These are phyloP conservation scores for Ascidia mentula DNA, from an alignment of 23 tunicate species.

Conservation along the genomic window DNA sequence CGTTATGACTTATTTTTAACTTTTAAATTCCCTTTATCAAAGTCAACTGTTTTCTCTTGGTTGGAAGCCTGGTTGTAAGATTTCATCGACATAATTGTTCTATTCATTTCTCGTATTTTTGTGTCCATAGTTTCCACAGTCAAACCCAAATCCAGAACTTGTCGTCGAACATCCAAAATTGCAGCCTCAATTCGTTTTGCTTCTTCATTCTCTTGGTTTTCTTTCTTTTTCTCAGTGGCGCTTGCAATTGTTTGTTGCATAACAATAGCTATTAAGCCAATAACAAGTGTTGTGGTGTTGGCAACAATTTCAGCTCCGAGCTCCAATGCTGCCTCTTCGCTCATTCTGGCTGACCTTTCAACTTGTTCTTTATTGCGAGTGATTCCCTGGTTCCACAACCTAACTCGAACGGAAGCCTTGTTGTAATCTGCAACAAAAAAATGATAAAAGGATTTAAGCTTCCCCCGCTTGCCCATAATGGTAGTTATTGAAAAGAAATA, in stretches of 20 bases:
- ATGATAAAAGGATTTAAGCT: not conserved
- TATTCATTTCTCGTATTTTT: conserved; percentile 50
- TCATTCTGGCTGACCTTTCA: conserved; percentile 72
- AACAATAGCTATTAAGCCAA: conserved; percentile 70
- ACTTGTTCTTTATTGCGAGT: conserved; percentile 78
- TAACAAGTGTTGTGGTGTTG: conserved; percentile 57
- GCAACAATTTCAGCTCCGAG: conserved; percentile 94
- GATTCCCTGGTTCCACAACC: conserved; percentile 87
- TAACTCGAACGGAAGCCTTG: conserved; percentile 62
- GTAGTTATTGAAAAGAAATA: not conserved
- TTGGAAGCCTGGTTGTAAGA: conserved; percentile 13
- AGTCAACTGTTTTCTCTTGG: too few relatives aligned
- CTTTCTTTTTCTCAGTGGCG: conserved; percentile 75
- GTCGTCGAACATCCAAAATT: conserved; percentile 40
- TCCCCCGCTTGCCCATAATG: too few relatives aligned
- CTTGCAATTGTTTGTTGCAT: conserved; percentile 78
- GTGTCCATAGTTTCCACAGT: conserved; percentile 46
- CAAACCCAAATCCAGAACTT: conserved; percentile 71
- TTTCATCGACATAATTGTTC: conserved; percentile 55
- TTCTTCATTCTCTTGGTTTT: conserved; percentile 28
- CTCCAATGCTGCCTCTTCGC: conserved; percentile 88
- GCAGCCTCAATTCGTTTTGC: conserved; percentile 23
- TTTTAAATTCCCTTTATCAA: too few relatives aligned
- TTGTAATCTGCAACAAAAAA: conserved; percentile 55
- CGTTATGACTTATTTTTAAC: too few relatives aligned